phyloP scores from a whole-genome alignment of 2,888 invertebrate species.

The Lamproptera curius region DNA sequence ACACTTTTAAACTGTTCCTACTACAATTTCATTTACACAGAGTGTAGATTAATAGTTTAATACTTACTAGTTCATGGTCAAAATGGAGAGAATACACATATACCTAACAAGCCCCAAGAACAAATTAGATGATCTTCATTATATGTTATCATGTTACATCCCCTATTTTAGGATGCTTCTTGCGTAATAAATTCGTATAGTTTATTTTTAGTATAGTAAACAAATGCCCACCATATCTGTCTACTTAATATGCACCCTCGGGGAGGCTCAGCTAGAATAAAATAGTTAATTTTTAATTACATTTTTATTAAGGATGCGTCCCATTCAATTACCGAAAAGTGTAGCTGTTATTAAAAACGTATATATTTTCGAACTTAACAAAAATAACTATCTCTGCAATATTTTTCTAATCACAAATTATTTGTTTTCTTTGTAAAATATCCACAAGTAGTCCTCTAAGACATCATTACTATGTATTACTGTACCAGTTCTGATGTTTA shows the following conservation, averaged over 20 bases:
- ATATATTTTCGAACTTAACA: too few relatives aligned
- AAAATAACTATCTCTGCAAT: too few relatives aligned
- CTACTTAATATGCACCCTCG: slow-evolving; percentile 74
- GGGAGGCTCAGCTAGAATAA: slow-evolving; percentile 61
- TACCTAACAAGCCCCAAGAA: slow-evolving; percentile 23
- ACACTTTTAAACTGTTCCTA: too few relatives aligned
- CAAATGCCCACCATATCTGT: slow-evolving; percentile 56
- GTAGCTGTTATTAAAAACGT: slow-evolving; percentile 29
- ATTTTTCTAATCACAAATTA: too few relatives aligned
- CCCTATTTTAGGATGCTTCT: slow-evolving; percentile 3
- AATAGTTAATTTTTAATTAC: slow-evolving; percentile 77
- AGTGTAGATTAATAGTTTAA: too few relatives aligned
- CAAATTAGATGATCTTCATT: slow-evolving; percentile 16
- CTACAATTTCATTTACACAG: too few relatives aligned
- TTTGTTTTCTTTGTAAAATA: too few relatives aligned
- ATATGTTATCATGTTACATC: slow-evolving; percentile 11
- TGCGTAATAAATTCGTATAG: slow-evolving; percentile 63
- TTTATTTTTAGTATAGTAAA: slow-evolving; percentile 65
- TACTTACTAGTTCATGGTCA: too few relatives aligned
- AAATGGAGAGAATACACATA: too few relatives aligned
- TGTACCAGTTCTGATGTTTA: too few relatives aligned
- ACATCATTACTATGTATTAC: too few relatives aligned
- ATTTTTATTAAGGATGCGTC: slow-evolving; percentile 71
- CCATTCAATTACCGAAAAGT: slow-evolving; percentile 69
- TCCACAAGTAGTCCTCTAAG: too few relatives aligned